Evolutionary conservation across 1,140 invertebrate species (phyloP).

Genomic region (Fopius arisanus): DNA sequence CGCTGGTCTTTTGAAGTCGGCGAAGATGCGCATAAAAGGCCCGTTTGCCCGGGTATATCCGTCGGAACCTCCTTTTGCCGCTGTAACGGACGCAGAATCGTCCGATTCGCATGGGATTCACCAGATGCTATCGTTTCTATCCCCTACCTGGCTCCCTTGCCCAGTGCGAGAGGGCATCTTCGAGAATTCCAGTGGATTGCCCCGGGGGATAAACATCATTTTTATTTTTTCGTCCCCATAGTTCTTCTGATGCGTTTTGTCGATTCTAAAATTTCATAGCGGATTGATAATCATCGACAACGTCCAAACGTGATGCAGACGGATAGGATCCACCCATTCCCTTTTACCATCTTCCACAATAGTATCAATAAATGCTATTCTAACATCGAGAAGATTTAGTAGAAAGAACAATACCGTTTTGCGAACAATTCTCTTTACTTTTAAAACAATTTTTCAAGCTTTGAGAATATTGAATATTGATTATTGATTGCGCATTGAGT

Average conservation of each 20-base stretch:
- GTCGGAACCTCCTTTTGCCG: conserved; percentile 2
- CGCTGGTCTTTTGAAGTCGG: conserved; percentile 29
- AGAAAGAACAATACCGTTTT: too few species aligned
- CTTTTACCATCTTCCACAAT: too few species aligned
- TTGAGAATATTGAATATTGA: too few species aligned
- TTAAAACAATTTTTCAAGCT: too few species aligned
- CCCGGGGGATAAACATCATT: neutral
- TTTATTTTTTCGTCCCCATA: neutral
- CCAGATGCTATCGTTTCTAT: conserved; percentile 29
- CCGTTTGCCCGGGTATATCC: neutral
- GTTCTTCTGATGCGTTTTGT: neutral
- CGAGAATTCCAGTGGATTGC: conserved; percentile 15
- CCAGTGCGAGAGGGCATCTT: neutral
- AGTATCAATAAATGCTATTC: too few species aligned
- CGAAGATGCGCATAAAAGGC: conserved; percentile 30
- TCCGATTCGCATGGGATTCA: conserved; percentile 18
- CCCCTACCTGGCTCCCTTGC: neutral
- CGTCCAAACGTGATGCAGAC: too few species aligned
- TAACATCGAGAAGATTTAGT: too few species aligned
- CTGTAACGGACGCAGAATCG: conserved; percentile 21
- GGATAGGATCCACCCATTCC: too few species aligned
- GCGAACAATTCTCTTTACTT: too few species aligned
- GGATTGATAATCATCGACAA: too few species aligned
- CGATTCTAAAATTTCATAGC: neutral
- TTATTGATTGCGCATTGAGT: too few species aligned